Base-by-base conservation (phyloP, 2,888 invertebrate species). In the Eugnorisma glareosa region DNA sequence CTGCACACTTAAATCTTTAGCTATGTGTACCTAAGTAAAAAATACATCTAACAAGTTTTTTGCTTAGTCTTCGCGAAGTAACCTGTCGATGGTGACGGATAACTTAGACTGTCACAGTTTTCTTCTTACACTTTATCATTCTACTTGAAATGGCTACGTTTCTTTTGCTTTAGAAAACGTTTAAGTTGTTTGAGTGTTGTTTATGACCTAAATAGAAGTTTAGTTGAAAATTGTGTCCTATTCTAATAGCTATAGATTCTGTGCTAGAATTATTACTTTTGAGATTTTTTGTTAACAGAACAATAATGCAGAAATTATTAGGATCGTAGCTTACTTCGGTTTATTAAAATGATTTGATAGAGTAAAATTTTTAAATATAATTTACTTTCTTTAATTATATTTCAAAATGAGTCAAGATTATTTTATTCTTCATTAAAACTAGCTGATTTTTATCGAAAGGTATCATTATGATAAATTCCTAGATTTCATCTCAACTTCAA, bases 61-160 rank as follows among this genome's bases (percentile, higher is more conserved):
- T 54, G 45, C 68, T 69, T 35, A 61, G 43, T 63, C 66, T 69
- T 67, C 61, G 37, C n/a, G n/a, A 57, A 73, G 51, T 76, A 72
- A 70, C 54, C 11, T 83, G 69, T 79, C 69, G 48, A 83, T 78
- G 51, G 73, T 64, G 73, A 79, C 31, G 24, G 67, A 67, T 82
- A 67, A 79, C 57, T 61, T 31, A 35, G 28, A 63, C 79, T 67
- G 73, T 70, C 69, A 70, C 54, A 43, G 40, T 76, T 70, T 45
- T 77, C 54, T 70, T 66, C 24, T 21, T 31, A 54, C 43, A 67
- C 48, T 73, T 67, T 28, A 70, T 57, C 54, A 69, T 67, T 78
- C 35, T 43, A 35, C 45, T 48, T 67, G 35, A 66, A 83, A 73
- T 66, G 6, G n/a, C 72, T 54, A 68, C 21, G 31, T 69, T 72